A percentile compares a stretch with the other conserved stretches of the same genome.
These are phyloP conservation scores for Triplophysa yarkandensis DNA, from an alignment of 2,797 vertebrate genomes.

Conservation along the genomic window DNA sequence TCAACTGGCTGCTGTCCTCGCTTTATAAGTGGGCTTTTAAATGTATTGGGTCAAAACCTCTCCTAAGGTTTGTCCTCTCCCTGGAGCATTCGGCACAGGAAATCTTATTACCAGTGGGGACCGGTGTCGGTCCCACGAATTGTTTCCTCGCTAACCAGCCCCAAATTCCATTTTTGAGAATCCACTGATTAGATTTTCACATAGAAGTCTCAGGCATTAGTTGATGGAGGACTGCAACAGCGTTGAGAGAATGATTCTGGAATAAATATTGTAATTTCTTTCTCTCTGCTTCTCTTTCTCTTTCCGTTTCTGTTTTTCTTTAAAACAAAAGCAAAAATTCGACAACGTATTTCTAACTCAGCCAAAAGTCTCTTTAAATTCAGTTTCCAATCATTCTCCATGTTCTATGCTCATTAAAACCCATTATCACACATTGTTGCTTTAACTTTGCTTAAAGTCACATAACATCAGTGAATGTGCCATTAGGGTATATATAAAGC, in stretches of 20 bases:
- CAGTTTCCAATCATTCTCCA: slow-evolving; percentile 19
- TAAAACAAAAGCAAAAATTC: neutral
- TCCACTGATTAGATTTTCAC: slow-evolving; percentile 81
- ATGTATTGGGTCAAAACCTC: slow-evolving; percentile 82
- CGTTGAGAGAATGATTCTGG: slow-evolving; percentile 10
- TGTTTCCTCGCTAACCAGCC: slow-evolving; percentile 75
- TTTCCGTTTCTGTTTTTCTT: neutral
- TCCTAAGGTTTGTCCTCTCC: slow-evolving; percentile 72
- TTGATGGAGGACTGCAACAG: slow-evolving; percentile 70
- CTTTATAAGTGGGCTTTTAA: slow-evolving; percentile 81
- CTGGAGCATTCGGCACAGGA: slow-evolving; percentile 76
- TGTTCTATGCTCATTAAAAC: slow-evolving; percentile 21
- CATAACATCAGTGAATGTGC: slow-evolving; percentile 20
- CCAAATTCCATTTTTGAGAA: slow-evolving; percentile 81
- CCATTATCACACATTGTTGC: slow-evolving; percentile 19
- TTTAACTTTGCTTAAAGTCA: slow-evolving; percentile 32
- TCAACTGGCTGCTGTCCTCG: slow-evolving; percentile 78
- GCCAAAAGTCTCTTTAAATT: slow-evolving; percentile 16
- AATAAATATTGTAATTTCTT: slow-evolving; percentile 1
- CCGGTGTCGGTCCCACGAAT: slow-evolving; percentile 74
- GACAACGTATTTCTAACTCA: neutral
- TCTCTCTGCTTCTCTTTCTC: neutral
- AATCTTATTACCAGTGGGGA: slow-evolving; percentile 82
- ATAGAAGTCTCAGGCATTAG: slow-evolving; percentile 74
- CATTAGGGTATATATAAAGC: slow-evolving; percentile 27